These are phyloP conservation scores for Polyodon spathula DNA, from an alignment of 2,113 vertebrate species.

Conservation along the genomic window DNA sequence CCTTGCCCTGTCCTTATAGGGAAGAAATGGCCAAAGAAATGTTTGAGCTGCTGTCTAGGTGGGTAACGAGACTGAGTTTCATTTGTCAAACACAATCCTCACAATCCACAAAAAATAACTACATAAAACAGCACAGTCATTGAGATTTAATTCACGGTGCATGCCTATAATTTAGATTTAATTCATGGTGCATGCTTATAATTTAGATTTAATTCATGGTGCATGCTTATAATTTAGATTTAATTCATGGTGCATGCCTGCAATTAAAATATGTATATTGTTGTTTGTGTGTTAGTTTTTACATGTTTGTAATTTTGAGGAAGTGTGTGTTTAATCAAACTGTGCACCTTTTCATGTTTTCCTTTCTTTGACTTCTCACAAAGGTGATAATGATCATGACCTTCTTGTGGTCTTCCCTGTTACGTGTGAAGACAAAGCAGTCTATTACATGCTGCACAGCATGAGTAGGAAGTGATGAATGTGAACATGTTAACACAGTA, in stretches of 20 bases:
- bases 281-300: not conserved
- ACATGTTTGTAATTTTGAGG: too few relatives aligned
- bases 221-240: not conserved
- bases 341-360: too few relatives aligned
- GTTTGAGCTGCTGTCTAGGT: conserved; percentile 83
- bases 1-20: conserved; percentile 63
- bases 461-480: too few relatives aligned
- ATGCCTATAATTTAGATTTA: conserved; percentile 2
- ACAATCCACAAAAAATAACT: conserved; percentile 3
- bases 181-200: conserved; percentile 2
- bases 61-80: conserved; percentile 46
- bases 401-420: too few relatives aligned
- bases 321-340: too few relatives aligned
- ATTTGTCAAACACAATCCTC: conserved; percentile 1
- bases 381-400: too few relatives aligned
- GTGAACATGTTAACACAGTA: too few relatives aligned
- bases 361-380: too few relatives aligned
- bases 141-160: not conserved
- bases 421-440: too few relatives aligned
- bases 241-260: not conserved
- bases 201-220: too few relatives aligned
- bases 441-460: too few relatives aligned
- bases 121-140: not conserved
- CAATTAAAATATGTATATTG: not conserved
- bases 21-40: conserved; percentile 96